Percentiles rank a stretch among this genome's conserved stretches.
Conservation (phyloP, 2,888 invertebrate species). For the Tanytarsus gracilentus region DNA sequence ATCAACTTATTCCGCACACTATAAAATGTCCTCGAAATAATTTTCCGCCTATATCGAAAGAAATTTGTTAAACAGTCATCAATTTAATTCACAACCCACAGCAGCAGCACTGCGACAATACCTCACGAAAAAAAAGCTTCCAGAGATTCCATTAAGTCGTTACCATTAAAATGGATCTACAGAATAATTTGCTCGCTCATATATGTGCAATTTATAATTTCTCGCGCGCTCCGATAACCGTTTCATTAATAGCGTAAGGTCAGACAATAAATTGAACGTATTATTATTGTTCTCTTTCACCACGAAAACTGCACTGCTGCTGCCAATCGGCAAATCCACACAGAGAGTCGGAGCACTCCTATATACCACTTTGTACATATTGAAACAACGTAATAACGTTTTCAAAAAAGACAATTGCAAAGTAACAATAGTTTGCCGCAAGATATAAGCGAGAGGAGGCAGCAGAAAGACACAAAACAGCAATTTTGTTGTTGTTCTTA, state of each 20-base stretch:
- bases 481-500: constrained; percentile 20
- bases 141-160: neutral
- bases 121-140: no score
- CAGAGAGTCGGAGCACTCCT: no score
- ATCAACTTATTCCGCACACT: no score
- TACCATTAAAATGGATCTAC: constrained; percentile 17
- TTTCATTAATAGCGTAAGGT: constrained; percentile 1
- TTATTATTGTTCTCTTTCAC: constrained; percentile 10
- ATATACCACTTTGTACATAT: no score
- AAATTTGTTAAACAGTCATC: no score
- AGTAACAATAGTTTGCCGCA: constrained; percentile 12
- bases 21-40: no score
- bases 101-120: no score
- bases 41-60: no score
- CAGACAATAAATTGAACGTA: constrained; percentile 23
- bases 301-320: no score
- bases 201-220: constrained; percentile 11
- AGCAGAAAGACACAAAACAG: constrained; percentile 13
- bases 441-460: neutral
- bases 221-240: constrained; percentile 8
- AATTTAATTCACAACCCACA: no score
- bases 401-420: constrained; percentile 14
- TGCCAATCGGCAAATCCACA: no score
- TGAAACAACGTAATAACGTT: constrained; percentile 20
- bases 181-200: constrained; percentile 18